phyloP scores from a whole-genome alignment of 2,113 vertebrate species.

The Cyanocitta stelleri region DNA sequence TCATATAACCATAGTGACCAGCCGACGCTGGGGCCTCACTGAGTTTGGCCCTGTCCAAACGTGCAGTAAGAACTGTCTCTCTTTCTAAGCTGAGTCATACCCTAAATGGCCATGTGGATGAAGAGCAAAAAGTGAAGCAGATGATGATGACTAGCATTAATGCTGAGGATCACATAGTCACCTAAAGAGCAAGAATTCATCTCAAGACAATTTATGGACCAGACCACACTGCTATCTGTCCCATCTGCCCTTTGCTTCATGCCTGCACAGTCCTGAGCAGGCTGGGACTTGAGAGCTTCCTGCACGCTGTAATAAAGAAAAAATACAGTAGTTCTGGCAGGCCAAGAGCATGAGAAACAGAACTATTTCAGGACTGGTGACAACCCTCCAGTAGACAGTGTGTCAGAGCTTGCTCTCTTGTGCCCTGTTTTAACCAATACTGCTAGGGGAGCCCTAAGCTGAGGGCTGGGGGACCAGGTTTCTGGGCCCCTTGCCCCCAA shows the following conservation, averaged over 20 bases:
- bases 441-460: not conserved
- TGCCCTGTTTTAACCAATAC: not conserved
- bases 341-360: not conserved
- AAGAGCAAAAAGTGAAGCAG: not conserved
- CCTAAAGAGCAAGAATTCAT: not conserved
- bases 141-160: not conserved
- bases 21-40: not conserved
- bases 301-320: not conserved
- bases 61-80: not conserved
- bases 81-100: not conserved
- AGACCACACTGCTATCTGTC: not conserved
- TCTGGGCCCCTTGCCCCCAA: not conserved
- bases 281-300: not conserved
- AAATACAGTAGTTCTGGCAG: not conserved
- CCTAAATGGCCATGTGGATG: not conserved
- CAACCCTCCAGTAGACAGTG: not conserved
- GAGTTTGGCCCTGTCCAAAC: not conserved
- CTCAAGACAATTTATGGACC: not conserved
- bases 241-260: not conserved
- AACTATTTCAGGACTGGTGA: not conserved
- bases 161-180: not conserved
- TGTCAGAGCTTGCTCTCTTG: not conserved
- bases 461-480: not conserved
- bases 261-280: not conserved
- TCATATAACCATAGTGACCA: not conserved